Conservation (phyloP, 2,113 vertebrate genomes). For the Parus major region DNA sequence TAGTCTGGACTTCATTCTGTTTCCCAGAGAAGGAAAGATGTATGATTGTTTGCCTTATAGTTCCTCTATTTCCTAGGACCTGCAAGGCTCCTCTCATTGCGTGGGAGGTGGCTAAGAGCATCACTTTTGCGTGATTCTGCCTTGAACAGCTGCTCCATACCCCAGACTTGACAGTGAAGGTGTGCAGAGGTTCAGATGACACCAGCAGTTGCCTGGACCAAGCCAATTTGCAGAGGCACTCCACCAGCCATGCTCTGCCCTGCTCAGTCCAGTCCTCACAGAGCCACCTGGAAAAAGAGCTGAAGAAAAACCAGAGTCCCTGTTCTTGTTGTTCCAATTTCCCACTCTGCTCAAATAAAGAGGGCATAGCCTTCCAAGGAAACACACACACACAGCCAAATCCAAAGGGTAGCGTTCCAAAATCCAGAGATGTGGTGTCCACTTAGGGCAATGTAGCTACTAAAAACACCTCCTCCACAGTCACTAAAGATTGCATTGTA, state of each 20-base stretch:
- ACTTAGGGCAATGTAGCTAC: not conserved
- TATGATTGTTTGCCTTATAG: not conserved
- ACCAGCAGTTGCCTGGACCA: not conserved
- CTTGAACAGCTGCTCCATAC: rapidly evolving
- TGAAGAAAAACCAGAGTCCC: not conserved
- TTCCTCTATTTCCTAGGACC: not conserved
- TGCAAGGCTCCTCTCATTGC: not conserved
- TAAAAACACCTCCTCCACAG: not conserved
- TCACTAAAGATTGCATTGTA: not conserved
- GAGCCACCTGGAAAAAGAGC: not conserved
- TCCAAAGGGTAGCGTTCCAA: not conserved
- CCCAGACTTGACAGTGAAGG: not conserved
- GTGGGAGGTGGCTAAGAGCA: not conserved
- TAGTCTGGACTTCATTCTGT: not conserved
- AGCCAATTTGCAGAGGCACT: not conserved
- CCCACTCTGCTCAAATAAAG: not conserved
- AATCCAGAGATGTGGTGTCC: not conserved
- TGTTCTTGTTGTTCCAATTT: not conserved
- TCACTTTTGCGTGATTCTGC: rapidly evolving
- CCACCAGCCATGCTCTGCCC: not conserved
- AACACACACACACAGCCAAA: not conserved
- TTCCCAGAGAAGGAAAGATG: not conserved
- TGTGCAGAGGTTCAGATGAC: not conserved
- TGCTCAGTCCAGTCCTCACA: not conserved
- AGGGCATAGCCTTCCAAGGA: not conserved